Evolutionary conservation across 2,113 vertebrate species (phyloP).

Genomic region (Lepisosteus osseus): DNA sequence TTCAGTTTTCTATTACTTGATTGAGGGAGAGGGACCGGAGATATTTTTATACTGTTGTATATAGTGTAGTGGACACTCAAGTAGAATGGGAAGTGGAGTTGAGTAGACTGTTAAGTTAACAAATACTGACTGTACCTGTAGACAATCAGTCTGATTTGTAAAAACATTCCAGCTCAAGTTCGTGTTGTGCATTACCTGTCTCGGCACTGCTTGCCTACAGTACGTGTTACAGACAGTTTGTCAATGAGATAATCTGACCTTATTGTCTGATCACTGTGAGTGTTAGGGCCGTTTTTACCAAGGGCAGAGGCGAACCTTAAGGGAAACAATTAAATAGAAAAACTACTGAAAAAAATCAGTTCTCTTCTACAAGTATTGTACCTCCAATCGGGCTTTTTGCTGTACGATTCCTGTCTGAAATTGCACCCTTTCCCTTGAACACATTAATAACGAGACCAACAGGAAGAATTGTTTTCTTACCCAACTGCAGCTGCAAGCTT

Average conservation of each 20-base stretch:
- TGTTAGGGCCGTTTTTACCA: not conserved
- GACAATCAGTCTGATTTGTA: slow-evolving; percentile 47
- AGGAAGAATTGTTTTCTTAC: slow-evolving; percentile 10
- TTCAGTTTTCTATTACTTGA: slow-evolving; percentile 10
- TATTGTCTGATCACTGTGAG: not conserved
- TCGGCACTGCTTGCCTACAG: not conserved
- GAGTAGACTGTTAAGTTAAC: slow-evolving; percentile 4
- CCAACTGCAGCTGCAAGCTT: not conserved
- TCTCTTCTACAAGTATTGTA: too few species aligned
- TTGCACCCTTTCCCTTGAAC: slow-evolving; percentile 1
- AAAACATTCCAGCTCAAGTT: slow-evolving; percentile 54
- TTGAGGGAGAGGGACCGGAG: slow-evolving; percentile 12
- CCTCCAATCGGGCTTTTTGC: not conserved
- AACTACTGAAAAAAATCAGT: slow-evolving; percentile 30
- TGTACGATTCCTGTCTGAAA: not conserved
- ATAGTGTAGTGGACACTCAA: slow-evolving; percentile 12
- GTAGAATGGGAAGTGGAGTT: not conserved
- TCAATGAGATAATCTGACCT: not conserved
- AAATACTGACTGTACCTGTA: slow-evolving; percentile 27
- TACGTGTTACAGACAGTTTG: not conserved
- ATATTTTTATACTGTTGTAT: slow-evolving; percentile 27
- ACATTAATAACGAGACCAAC: not conserved
- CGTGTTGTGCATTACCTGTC: slow-evolving; percentile 23
- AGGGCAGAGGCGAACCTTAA: not conserved
- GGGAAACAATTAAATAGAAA: slow-evolving; percentile 18